These are phyloP conservation scores for Girardinus metallicus DNA, from an alignment of 2,797 vertebrate genomes.

Conservation along the genomic window DNA sequence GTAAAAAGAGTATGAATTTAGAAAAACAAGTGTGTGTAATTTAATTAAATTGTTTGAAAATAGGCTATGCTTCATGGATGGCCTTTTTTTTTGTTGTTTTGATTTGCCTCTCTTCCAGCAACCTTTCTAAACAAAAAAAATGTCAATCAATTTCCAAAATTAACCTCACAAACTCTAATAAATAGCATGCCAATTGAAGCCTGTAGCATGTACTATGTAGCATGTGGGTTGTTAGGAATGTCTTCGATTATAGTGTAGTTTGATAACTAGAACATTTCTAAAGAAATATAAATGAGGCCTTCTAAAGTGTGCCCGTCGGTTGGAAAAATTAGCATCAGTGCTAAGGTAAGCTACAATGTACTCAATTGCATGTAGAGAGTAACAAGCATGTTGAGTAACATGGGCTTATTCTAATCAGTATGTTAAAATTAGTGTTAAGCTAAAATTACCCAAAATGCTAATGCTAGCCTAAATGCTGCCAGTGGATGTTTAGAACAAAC, in stretches of 20 bases:
- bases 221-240: background rate
- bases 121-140: background rate
- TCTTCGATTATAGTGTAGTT: background rate
- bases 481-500: no score
- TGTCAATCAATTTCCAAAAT: background rate
- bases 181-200: background rate
- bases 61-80: background rate
- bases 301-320: no score
- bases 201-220: background rate
- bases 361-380: no score
- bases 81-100: background rate
- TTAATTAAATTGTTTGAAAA: background rate
- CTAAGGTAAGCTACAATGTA: no score
- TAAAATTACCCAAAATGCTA: no score
- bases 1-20: background rate
- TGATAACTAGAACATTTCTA: background rate
- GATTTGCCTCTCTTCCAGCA: background rate
- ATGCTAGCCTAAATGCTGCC: no score
- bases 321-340: no score
- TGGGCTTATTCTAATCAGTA: no score
- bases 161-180: background rate
- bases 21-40: background rate
- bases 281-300: no score
- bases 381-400: no score
- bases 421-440: no score